Conservation (phyloP, 1,140 invertebrate genomes). For the Harlomillsia oculata region DNA sequence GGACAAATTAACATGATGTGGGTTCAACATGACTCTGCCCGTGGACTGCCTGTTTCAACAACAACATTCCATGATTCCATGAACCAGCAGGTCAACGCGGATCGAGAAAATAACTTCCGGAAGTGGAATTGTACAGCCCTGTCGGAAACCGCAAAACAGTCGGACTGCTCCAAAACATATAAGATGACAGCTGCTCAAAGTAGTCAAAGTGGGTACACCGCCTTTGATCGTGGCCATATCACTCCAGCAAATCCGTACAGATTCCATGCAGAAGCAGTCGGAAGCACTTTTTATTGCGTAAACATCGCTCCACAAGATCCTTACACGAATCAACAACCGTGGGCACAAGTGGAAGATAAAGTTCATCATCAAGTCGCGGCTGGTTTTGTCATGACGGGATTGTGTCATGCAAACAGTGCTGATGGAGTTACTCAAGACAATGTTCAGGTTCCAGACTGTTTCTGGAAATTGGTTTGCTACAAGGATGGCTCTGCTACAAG, state of each 20-base stretch:
- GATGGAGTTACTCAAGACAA: conserved; percentile 1
- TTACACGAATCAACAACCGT: conserved; percentile 14
- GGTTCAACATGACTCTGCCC: not conserved
- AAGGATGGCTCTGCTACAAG: not conserved
- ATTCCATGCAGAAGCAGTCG: conserved; percentile 1
- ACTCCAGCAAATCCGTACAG: conserved; percentile 4
- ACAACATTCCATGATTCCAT: conserved; percentile 10
- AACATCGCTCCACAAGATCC: conserved; percentile 20
- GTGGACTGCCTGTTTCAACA: not conserved
- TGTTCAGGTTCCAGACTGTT: conserved; percentile 3
- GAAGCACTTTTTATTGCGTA: conserved; percentile 11
- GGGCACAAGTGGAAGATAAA: not conserved
- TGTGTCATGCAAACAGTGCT: not conserved
- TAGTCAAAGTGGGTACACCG: not conserved
- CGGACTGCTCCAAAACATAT: conserved; percentile 11
- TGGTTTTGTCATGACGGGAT: conserved; percentile 15
- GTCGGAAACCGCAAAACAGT: not conserved
- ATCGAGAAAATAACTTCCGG: conserved; percentile 12
- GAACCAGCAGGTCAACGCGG: conserved; percentile 3
- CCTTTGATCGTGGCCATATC: conserved; percentile 16
- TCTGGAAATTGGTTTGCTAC: conserved; percentile 21
- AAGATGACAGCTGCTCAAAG: conserved; percentile 13
- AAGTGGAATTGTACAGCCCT: not conserved
- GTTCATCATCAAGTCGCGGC: not conserved
- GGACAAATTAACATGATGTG: conserved; percentile 11